Evolutionary conservation across 2,888 invertebrate genomes (phyloP).

Genomic region (Drosophila infuscata): DNA sequence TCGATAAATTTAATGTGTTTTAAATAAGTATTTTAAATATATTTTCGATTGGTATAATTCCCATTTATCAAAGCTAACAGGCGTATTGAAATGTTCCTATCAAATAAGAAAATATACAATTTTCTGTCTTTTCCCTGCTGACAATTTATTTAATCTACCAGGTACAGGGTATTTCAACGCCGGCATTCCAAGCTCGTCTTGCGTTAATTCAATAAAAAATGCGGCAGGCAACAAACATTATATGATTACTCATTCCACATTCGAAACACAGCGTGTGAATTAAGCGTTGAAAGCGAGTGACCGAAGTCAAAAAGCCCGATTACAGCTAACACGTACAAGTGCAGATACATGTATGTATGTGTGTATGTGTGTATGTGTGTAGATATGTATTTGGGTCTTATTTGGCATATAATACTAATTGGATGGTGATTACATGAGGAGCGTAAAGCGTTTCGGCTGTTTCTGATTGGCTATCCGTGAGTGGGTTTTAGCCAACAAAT

Average conservation of each 20-base stretch:
- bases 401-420: neutral
- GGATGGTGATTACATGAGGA: neutral
- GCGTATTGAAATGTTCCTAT: neutral
- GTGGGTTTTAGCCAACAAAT: neutral
- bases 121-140: neutral
- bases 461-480: neutral
- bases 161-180: neutral
- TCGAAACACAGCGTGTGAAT: slow-evolving; percentile 10
- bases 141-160: neutral
- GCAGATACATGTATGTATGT: neutral
- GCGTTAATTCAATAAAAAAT: slow-evolving; percentile 1
- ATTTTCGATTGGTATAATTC: neutral
- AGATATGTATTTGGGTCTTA: neutral
- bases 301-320: slow-evolving; percentile 5
- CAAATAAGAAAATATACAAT: neutral
- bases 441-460: neutral
- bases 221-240: neutral
- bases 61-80: neutral
- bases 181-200: neutral
- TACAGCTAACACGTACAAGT: slow-evolving; percentile 4
- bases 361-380: too few species aligned
- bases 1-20: neutral
- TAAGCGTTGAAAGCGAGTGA: slow-evolving; percentile 1
- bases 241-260: slow-evolving; percentile 6
- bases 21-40: neutral